Conservation (phyloP, 2,888 invertebrate species). For the Trypoxylon attenuatum region DNA sequence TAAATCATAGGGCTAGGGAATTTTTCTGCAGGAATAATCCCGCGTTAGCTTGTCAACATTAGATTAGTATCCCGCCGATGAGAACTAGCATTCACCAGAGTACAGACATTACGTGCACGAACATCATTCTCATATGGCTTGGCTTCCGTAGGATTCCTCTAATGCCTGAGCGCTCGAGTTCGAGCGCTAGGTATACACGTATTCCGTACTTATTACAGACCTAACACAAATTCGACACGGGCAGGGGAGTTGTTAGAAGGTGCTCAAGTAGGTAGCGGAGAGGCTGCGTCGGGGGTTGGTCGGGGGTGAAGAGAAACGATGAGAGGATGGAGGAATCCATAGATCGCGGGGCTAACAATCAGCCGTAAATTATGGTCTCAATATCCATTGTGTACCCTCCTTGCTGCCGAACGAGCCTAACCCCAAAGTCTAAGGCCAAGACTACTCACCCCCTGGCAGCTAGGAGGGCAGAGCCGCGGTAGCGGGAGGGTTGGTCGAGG, state of each 20-base stretch:
- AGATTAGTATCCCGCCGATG: no score
- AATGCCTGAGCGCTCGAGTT: conserved; percentile 18
- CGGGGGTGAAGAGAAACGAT: conserved; percentile 12
- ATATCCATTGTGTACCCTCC: conserved; percentile 74
- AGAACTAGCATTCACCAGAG: neutral
- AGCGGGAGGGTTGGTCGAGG: conserved; percentile 43
- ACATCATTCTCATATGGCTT: conserved; percentile 21
- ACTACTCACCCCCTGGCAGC: conserved; percentile 68
- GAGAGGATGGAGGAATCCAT: conserved; percentile 68
- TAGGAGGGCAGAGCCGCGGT: conserved; percentile 23
- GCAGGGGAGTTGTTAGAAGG: conserved; percentile 64
- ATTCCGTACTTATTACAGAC: conserved; percentile 44
- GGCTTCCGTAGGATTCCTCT: conserved; percentile 37
- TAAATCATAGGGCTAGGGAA: no score
- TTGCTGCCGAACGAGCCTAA: conserved; percentile 67
- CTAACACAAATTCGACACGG: conserved; percentile 66
- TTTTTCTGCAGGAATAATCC: no score
- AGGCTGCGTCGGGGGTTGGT: neutral
- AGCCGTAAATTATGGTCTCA: conserved; percentile 75
- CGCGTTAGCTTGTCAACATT: no score
- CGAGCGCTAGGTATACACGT: conserved; percentile 26
- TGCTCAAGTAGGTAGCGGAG: conserved; percentile 25
- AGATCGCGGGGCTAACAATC: conserved; percentile 74
- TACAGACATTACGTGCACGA: conserved; percentile 27
- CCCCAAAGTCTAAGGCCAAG: conserved; percentile 73